A percentile compares a stretch with the other conserved stretches of the same genome.
phyloP scores from a whole-genome alignment of 1,140 invertebrate species.

The Aphaenogaster rudis region DNA sequence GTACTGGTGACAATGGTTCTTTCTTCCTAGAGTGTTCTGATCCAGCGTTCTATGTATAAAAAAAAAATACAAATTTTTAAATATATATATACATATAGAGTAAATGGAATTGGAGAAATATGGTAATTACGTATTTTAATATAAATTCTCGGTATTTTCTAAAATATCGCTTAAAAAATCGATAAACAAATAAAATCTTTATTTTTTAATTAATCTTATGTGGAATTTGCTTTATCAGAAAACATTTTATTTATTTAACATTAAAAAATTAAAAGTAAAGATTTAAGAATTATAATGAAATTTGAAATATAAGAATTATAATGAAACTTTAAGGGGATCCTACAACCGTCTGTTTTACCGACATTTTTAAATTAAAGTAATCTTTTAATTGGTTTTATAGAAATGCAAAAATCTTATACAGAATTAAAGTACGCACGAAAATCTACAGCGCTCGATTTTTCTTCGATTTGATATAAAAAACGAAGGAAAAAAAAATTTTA shows the following conservation, averaged over 20 bases:
- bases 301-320: background rate
- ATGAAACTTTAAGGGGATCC: background rate
- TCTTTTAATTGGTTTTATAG: too few species aligned
- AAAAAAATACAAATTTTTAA: background rate
- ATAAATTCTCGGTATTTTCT: background rate
- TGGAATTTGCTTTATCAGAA: background rate
- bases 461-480: too few species aligned
- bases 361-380: too few species aligned
- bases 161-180: background rate
- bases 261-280: background rate
- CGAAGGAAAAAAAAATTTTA: too few species aligned
- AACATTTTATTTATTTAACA: constrained; percentile 9
- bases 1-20: constrained; percentile 81
- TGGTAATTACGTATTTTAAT: background rate
- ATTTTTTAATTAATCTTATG: background rate
- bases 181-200: background rate
- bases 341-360: too few species aligned
- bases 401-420: too few species aligned
- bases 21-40: constrained; percentile 83
- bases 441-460: too few species aligned
- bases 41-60: constrained; percentile 77
- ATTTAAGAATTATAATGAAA: background rate
- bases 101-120: background rate
- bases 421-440: too few species aligned
- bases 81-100: background rate